These are phyloP conservation scores for Morinoia aosen DNA, from an alignment of 2,888 invertebrate genomes.

Conservation along the genomic window DNA sequence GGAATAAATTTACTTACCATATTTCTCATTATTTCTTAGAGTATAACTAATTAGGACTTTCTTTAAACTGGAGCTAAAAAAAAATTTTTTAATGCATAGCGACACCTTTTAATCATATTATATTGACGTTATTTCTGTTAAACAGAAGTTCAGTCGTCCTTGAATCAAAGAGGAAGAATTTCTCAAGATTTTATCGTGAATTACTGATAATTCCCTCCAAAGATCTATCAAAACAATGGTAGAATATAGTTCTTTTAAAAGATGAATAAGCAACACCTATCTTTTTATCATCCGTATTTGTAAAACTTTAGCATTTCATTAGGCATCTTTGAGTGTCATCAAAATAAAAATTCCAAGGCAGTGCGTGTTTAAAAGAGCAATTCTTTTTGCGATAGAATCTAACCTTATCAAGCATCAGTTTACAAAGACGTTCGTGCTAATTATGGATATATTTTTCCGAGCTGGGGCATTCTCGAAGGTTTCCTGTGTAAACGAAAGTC, in stretches of 20 bases:
- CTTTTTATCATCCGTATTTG: neutral
- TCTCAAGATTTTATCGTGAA: neutral
- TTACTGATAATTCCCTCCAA: neutral
- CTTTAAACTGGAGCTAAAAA: no score
- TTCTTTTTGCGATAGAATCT: neutral
- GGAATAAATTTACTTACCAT: neutral
- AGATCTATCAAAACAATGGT: neutral
- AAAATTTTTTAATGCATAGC: neutral
- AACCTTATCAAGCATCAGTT: neutral
- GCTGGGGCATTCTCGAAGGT: no score
- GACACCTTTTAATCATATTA: neutral
- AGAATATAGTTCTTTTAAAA: no score
- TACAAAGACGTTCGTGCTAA: no score
- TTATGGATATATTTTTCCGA: no score
- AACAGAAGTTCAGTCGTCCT: neutral
- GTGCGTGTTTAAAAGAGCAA: neutral
- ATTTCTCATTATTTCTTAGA: neutral
- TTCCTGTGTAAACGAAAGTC: no score
- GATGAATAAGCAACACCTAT: neutral
- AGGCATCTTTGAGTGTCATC: neutral
- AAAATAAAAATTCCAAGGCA: neutral
- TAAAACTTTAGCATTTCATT: neutral
- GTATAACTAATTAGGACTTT: neutral
- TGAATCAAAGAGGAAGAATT: neutral
- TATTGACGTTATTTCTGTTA: neutral